A percentile compares a stretch with the other conserved stretches of the same genome.
These are phyloP conservation scores for Erinaceus europaeus DNA, from an alignment of 2,113 vertebrate species.

Conservation along the genomic window DNA sequence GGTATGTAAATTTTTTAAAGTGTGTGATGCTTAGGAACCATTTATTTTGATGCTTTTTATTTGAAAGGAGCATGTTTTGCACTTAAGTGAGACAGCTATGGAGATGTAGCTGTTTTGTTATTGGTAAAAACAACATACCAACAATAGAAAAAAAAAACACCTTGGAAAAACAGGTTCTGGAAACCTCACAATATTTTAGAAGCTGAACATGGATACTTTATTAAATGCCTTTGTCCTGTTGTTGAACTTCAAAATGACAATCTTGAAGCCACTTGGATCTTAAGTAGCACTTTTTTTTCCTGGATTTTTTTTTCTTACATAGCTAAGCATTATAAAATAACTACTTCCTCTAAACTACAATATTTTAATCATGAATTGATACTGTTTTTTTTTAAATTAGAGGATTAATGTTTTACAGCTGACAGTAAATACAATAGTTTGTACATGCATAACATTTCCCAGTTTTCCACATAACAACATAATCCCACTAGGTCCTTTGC, in stretches of 20 bases:
- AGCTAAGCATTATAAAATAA: background rate
- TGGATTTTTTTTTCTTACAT: background rate
- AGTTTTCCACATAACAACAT: too few species aligned
- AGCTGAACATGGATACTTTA: background rate
- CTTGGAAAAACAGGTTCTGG: background rate
- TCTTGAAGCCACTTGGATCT: background rate
- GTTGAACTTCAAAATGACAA: background rate
- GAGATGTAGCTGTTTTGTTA: background rate
- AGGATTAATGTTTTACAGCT: too few species aligned
- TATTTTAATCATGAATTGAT: background rate
- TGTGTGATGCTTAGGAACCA: background rate
- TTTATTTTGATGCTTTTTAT: background rate
- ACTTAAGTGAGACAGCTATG: background rate
- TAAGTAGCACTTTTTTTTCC: background rate
- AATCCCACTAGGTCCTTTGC: too few species aligned
- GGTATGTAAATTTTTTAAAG: conserved; percentile 77
- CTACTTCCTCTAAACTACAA: background rate
- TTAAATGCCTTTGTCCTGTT: background rate
- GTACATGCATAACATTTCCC: too few species aligned
- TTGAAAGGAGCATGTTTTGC: background rate
- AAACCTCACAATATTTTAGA: background rate
- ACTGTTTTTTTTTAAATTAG: background rate
- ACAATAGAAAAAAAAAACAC: too few species aligned
- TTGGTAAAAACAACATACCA: too few species aligned
- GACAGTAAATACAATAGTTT: too few species aligned